Base-by-base conservation (phyloP, 2,888 invertebrate species). In the Neoaliturus tenellus region DNA sequence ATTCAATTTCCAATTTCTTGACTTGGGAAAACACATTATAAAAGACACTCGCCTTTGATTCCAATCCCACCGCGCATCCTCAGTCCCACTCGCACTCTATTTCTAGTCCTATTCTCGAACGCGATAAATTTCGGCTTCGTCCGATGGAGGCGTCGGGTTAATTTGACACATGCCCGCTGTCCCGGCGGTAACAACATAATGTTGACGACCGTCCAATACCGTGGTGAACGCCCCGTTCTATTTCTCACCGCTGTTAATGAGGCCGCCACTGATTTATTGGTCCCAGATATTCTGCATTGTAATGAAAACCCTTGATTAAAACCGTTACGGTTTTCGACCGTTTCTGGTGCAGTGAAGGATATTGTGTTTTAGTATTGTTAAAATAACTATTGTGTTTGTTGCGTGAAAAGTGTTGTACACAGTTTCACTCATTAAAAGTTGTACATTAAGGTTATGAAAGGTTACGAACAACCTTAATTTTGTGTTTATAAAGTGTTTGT, bases 201-300 rank as follows among this genome's bases (percentile, higher is more conserved):
- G 62, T 62, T 62, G 62, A 62, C 12, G 31, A 28, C 62, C 62
- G 62, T 62, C 31, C 28, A 62, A 28, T 28, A 28, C 62, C 62
- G 62, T 62, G 28, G 28, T 28, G 31, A 28, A 5, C 62, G 62
- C 28, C 25, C 25, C 62, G 62, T 62, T 62, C 62, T 62, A 62
- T 62, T 58, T 62, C 62, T 62, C 62, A 62, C 62, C 55, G 55
- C 25, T 23, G 25, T 62, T 62, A 62, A 62, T 62, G 62, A 28
- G 62, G 31, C 62, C 62, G 62, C 31, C 12, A 5, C 62, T 62
- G 62, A 62, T 62, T 62, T 62, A 62, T 62, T 14, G 62, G 28
- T 28, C 62, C 31, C 62, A 62, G 62, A 62, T 62, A 62, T 62
- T 62, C 62, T 62, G 62, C 62, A 62, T 62, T 62, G 62, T 62